Evolutionary conservation across 2,888 invertebrate species (phyloP).

Genomic region (Laothoe populi): DNA sequence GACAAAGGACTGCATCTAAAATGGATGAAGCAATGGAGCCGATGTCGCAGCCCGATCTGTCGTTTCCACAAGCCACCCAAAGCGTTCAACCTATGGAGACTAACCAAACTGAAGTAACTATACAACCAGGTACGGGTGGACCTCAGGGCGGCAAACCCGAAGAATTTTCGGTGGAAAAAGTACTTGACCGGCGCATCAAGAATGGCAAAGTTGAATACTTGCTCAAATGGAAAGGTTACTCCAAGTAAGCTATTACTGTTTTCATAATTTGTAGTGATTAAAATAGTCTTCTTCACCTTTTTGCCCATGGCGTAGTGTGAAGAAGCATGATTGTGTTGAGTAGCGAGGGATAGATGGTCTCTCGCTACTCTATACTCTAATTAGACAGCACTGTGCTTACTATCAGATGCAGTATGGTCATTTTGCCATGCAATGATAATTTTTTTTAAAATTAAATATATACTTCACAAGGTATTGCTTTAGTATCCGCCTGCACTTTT

Average conservation of each 20-base stretch:
- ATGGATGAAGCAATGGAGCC: constrained; percentile 55
- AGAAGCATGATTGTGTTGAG: too few species aligned
- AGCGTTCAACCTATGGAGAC: constrained; percentile 48
- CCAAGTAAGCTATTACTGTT: constrained; percentile 74
- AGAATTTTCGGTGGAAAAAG: constrained; percentile 91
- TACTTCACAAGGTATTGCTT: too few species aligned
- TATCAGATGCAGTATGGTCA: too few species aligned
- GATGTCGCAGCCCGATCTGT: constrained; percentile 46
- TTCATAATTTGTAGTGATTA: too few species aligned
- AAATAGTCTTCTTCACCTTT: too few species aligned
- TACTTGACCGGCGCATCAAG: constrained; percentile 87
- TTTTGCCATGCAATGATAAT: too few species aligned
- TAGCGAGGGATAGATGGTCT: too few species aligned
- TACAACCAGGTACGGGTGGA: constrained; percentile 40
- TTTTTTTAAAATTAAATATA: too few species aligned
- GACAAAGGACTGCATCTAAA: constrained; percentile 17
- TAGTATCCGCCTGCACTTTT: too few species aligned
- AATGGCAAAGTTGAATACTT: constrained; percentile 89
- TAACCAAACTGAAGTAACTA: constrained; percentile 34
- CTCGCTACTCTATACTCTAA: too few species aligned
- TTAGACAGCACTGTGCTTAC: too few species aligned
- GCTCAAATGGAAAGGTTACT: constrained; percentile 88
- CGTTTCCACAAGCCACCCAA: constrained; percentile 37
- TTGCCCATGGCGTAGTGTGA: too few species aligned
- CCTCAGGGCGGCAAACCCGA: constrained; percentile 79